Conservation (phyloP, 2,113 vertebrate genomes). For the Rana temporaria region DNA sequence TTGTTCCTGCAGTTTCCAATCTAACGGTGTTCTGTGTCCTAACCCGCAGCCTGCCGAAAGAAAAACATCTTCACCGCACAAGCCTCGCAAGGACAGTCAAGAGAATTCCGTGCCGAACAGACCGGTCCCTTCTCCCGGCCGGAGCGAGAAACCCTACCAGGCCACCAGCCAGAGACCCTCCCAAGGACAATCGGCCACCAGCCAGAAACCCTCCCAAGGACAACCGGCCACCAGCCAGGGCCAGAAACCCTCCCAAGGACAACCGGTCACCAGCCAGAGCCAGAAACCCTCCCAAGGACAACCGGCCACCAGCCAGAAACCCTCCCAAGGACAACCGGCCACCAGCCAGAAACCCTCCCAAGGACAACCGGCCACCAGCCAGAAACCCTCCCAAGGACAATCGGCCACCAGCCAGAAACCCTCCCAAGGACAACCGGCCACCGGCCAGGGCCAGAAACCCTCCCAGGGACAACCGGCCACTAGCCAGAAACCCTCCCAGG, state of each 20-base stretch:
- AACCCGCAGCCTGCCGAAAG: slow-evolving; percentile 64
- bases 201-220: too few relatives aligned
- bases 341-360: too few relatives aligned
- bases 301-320: slow-evolving; percentile 48
- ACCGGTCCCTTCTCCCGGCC: not conserved
- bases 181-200: too few relatives aligned
- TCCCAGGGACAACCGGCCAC: slow-evolving; percentile 48
- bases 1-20: not conserved
- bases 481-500: slow-evolving; percentile 49
- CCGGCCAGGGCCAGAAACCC: slow-evolving; percentile 58
- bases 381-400: too few relatives aligned
- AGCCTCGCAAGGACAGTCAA: slow-evolving; percentile 64
- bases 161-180: too few relatives aligned
- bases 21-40: not conserved
- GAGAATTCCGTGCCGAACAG: slow-evolving; percentile 49
- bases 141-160: too few relatives aligned
- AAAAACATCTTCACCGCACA: slow-evolving; percentile 62
- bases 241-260: too few relatives aligned
- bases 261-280: slow-evolving; percentile 50
- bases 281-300: slow-evolving; percentile 47
- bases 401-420: not conserved
- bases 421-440: not conserved
- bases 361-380: too few relatives aligned
- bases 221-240: too few relatives aligned
- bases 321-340: slow-evolving; percentile 26